phyloP scores from a whole-genome alignment of 2,797 vertebrate genomes.

The Hydrophis major region DNA sequence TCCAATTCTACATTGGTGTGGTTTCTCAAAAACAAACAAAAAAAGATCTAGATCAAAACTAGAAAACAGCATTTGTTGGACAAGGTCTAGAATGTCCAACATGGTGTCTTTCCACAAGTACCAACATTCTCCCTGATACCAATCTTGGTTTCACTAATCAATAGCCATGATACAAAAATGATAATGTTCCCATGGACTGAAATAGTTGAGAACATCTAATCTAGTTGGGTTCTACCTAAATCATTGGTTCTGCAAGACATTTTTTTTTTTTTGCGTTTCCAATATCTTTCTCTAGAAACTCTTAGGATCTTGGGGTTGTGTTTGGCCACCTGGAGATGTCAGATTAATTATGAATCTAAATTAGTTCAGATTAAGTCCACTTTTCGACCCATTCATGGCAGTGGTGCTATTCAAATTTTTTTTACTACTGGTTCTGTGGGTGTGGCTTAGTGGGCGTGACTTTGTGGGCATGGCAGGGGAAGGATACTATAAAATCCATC shows the following conservation, averaged over 20 bases:
- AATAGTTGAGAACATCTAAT: not conserved
- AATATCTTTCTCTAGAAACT: not conserved
- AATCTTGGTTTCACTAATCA: not conserved
- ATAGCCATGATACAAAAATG: not conserved
- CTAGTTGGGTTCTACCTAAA: not conserved
- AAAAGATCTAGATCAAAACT: not conserved
- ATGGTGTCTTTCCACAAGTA: not conserved
- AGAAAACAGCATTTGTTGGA: not conserved
- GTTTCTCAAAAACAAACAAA: not conserved
- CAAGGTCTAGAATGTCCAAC: not conserved
- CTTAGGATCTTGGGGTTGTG: not conserved
- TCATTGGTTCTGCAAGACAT: no score
- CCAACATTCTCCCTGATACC: not conserved
- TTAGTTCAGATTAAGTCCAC: not conserved
- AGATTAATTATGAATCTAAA: no score
- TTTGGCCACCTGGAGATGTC: no score
- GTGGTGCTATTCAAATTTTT: no score
- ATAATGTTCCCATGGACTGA: not conserved
- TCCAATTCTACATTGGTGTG: not conserved
- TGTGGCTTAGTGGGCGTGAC: no score
- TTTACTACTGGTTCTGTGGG: no score
- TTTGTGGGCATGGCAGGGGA: no score
- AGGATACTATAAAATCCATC: no score
- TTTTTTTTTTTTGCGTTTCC: not conserved
- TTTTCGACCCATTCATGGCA: not conserved